A percentile compares a stretch with the other conserved stretches of the same genome.
Conservation (phyloP, 1,140 invertebrate species). For the Thaumatotibia leucotreta region DNA sequence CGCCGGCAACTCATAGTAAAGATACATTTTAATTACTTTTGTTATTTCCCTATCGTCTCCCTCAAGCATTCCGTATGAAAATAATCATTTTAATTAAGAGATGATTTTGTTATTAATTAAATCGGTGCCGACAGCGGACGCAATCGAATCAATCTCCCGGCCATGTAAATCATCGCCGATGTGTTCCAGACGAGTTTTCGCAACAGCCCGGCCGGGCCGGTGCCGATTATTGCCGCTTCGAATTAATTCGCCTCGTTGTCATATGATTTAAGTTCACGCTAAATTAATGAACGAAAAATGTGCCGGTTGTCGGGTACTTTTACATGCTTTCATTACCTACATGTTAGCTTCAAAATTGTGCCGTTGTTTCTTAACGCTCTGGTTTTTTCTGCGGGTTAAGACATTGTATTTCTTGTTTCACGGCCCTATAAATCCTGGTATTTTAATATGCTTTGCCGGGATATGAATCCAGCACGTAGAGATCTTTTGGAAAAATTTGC, state of each 20-base stretch:
- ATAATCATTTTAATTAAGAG: not conserved
- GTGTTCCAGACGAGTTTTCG: constrained; percentile 43
- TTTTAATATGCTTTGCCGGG: too few species aligned
- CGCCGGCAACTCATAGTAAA: too few species aligned
- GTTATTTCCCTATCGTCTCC: not conserved
- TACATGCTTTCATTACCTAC: not conserved
- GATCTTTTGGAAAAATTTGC: too few species aligned
- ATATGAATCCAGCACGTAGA: too few species aligned
- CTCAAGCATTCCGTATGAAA: not conserved
- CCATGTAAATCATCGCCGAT: constrained; percentile 32
- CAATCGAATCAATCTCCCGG: constrained; percentile 1
- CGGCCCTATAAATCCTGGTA: too few species aligned
- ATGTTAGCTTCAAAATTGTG: not conserved
- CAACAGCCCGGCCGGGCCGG: constrained; percentile 37
- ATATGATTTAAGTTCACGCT: constrained; percentile 10
- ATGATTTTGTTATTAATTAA: constrained; percentile 4
- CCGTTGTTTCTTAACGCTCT: not conserved
- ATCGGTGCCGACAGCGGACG: not conserved
- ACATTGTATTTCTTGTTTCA: too few species aligned
- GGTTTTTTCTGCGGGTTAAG: too few species aligned
- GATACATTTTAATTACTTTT: too few species aligned
- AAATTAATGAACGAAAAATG: constrained; percentile 23
- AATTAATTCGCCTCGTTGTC: constrained; percentile 32
- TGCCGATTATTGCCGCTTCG: constrained; percentile 40
- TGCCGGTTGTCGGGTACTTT: constrained; percentile 17